Evolutionary conservation across 2,888 invertebrate genomes (phyloP).

Genomic region (Volucella zonaria): DNA sequence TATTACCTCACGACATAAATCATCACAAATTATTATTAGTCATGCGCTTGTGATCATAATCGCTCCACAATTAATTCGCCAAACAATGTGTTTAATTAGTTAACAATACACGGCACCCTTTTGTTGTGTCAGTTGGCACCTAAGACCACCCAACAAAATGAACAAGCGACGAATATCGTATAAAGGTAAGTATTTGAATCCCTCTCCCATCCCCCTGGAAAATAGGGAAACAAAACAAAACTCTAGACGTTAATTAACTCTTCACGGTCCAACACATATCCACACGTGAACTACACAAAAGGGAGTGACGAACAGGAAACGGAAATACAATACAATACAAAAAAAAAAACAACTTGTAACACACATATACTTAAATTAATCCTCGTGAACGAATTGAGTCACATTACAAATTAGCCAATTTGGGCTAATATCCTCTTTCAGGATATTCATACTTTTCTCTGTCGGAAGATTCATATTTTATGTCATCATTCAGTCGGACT

Average conservation of each 20-base stretch:
- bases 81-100: slow-evolving; percentile 53
- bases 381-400: slow-evolving; percentile 61
- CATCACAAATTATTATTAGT: slow-evolving; percentile 42
- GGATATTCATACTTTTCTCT: slow-evolving; percentile 72
- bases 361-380: slow-evolving; percentile 49
- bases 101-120: slow-evolving; percentile 21
- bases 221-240: slow-evolving; percentile 1
- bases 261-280: background rate
- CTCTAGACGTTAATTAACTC: slow-evolving; percentile 44
- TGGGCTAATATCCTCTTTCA: slow-evolving; percentile 70
- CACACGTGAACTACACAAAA: slow-evolving; percentile 2
- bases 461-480: slow-evolving; percentile 67
- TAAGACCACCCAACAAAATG: background rate
- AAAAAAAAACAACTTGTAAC: slow-evolving; percentile 2
- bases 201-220: too few relatives aligned
- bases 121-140: background rate
- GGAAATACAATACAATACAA: background rate
- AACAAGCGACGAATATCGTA: background rate
- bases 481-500: slow-evolving; percentile 57
- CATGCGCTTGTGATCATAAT: slow-evolving; percentile 35
- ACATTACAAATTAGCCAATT: slow-evolving; percentile 71
- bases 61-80: slow-evolving; percentile 34
- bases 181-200: background rate
- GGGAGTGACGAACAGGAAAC: slow-evolving; percentile 21
- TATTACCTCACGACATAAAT: slow-evolving; percentile 36